Evolutionary conservation across 2,888 invertebrate genomes (phyloP), one percentile per base, ranked within the genome.

Genomic region (Dromius quadrimaculatus): DNA sequence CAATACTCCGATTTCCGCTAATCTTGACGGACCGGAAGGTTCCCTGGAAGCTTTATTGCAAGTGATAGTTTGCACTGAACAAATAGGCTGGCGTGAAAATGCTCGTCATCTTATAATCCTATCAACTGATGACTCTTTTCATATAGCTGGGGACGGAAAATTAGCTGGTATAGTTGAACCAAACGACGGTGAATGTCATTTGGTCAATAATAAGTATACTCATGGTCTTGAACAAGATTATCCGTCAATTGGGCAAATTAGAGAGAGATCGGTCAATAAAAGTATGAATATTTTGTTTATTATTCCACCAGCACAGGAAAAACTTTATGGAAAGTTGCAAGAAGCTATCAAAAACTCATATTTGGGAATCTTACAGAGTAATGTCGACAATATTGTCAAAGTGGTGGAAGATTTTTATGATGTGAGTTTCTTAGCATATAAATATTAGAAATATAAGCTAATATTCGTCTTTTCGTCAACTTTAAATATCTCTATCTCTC

Each of bases 11-110:
- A 75, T 80, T 36, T 84, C 85, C 1, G 74, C 72, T 0, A 87
- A 86, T 78, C 77, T 87, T 36, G 73, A 73, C 43, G 22, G 59
- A n/a, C 70, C 71, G 50, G 93, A 93, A 81, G 92, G 92, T 9
- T 91, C 92, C 0, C 86, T 94, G 45, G 94, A 94, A 79, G 94
- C 92, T 3, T 85, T 94, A 23, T 89, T 93, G 82, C 94, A 93
- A 81, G 89, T 87, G 0, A 88, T 93, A 71, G 88, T 86, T 1
- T 89, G 89, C 75, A 79, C 84, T 71, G 74, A 87, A 19, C 78
- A 86, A 74, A 89, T 92, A 75, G 90, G 89, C 4, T 94, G 94
- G 94, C 83, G 92, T 74, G 79, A 85, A 0, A 85, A 88, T 36
- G 90, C 92, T 0, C 85, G 92, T 71, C 89, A 89, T 79, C 86